Percentiles rank a stretch among this genome's conserved stretches.
Evolutionary conservation across 2,113 vertebrate genomes (phyloP).

Genomic region (Stegastes partitus): DNA sequence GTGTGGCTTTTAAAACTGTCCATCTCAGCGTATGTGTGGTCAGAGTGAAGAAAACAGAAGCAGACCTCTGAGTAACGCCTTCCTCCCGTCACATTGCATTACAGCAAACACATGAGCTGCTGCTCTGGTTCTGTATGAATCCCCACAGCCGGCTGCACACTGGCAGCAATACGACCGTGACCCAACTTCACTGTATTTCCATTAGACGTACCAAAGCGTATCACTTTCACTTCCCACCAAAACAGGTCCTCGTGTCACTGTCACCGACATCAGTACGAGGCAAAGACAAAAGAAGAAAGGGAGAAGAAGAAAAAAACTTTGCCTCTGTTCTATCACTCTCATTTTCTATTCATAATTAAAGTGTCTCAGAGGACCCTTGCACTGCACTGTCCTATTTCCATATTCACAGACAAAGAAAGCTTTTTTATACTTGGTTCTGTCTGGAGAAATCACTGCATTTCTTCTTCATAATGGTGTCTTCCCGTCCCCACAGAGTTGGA

Average conservation of each 20-base stretch:
- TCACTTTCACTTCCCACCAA: constrained; percentile 51
- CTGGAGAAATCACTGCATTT: constrained; percentile 72
- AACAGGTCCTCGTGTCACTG: constrained; percentile 61
- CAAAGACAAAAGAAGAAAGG: constrained; percentile 32
- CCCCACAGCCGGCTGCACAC: not conserved
- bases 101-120: not conserved
- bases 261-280: constrained; percentile 52
- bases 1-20: no score
- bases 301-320: constrained; percentile 29
- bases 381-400: constrained; percentile 78
- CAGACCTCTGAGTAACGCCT: no score
- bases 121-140: not conserved
- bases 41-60: no score
- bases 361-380: constrained; percentile 74
- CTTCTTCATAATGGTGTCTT: constrained; percentile 67
- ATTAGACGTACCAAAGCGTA: constrained; percentile 30
- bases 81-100: not conserved
- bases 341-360: constrained; percentile 83
- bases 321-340: constrained; percentile 55
- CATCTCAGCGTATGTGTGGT: no score
- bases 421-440: constrained; percentile 70
- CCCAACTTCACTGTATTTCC: constrained; percentile 21
- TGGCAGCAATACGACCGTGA: not conserved
- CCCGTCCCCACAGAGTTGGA: constrained; percentile 55
- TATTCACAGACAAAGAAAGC: constrained; percentile 70